phyloP scores from a whole-genome alignment of 2,888 invertebrate species.

The Lasioglossum vierecki region DNA sequence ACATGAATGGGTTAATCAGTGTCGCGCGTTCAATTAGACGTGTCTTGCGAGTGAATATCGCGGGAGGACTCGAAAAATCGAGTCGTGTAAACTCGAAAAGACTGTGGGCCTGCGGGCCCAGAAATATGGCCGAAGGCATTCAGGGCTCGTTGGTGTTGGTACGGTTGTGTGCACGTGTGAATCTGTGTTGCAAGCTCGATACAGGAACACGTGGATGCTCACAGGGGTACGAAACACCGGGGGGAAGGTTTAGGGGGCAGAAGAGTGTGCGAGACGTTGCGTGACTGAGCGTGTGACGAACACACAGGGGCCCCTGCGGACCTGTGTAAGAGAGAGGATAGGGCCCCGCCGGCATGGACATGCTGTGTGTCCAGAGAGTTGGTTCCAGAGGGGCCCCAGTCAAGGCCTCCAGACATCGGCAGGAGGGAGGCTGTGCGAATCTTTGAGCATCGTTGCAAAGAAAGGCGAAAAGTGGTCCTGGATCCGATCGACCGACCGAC shows the following conservation, averaged over 20 bases:
- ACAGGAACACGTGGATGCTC: slow-evolving; percentile 14
- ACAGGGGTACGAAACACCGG: neutral
- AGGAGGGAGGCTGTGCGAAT: slow-evolving; percentile 66
- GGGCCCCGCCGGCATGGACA: slow-evolving; percentile 45
- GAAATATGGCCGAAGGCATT: slow-evolving; percentile 20
- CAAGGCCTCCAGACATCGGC: slow-evolving; percentile 79
- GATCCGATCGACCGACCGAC: slow-evolving; percentile 45
- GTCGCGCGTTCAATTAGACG: slow-evolving; percentile 4
- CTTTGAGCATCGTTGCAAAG: slow-evolving; percentile 63
- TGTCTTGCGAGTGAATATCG: neutral
- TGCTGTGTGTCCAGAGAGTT: slow-evolving; percentile 50
- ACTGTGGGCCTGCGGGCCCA: neutral
- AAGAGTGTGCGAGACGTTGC: slow-evolving; percentile 35
- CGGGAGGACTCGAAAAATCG: neutral
- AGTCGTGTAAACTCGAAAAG: slow-evolving; percentile 17
- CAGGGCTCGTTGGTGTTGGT: neutral
- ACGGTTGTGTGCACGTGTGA: neutral
- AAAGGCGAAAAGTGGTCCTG: slow-evolving; percentile 59
- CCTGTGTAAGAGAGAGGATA: slow-evolving; percentile 21
- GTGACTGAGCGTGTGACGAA: slow-evolving; percentile 50
- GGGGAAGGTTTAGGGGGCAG: neutral
- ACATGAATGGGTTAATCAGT: neutral
- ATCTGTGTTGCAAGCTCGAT: neutral
- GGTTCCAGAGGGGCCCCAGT: slow-evolving; percentile 69
- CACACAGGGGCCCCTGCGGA: slow-evolving; percentile 19